A percentile compares a stretch with the other conserved stretches of the same genome.
These are phyloP conservation scores for Brenthis daphne DNA, from an alignment of 2,888 invertebrate species.

Conservation along the genomic window DNA sequence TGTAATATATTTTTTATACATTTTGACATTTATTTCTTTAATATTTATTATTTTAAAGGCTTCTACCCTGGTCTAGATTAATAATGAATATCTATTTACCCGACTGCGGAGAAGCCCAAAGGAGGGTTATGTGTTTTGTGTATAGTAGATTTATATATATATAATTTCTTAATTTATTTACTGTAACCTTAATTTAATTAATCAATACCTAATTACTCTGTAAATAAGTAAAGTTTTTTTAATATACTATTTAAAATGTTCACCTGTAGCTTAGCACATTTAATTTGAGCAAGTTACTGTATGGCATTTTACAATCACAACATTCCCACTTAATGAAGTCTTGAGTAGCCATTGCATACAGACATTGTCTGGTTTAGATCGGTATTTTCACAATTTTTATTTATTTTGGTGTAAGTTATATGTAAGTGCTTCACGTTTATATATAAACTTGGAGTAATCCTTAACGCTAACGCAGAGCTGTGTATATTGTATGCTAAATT, in stretches of 20 bases:
- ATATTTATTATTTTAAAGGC: too few species aligned
- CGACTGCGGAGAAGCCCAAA: too few species aligned
- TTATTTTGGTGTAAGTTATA: slow-evolving; percentile 39
- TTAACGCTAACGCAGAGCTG: slow-evolving; percentile 51
- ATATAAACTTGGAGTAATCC: slow-evolving; percentile 12
- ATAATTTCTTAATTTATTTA: slow-evolving; percentile 13
- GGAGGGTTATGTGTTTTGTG: neutral
- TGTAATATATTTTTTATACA: too few species aligned
- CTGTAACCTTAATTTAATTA: neutral
- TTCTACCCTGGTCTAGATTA: too few species aligned
- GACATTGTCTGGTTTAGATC: slow-evolving; percentile 30
- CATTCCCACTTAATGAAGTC: slow-evolving; percentile 37
- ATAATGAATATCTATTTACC: neutral
- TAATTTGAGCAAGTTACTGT: slow-evolving; percentile 4
- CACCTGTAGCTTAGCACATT: neutral
- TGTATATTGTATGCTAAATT: slow-evolving; percentile 72
- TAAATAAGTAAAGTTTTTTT: slow-evolving; percentile 8
- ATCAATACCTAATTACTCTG: neutral
- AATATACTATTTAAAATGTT: neutral
- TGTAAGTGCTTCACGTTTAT: slow-evolving; percentile 19
- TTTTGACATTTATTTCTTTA: too few species aligned
- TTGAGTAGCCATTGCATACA: slow-evolving; percentile 32
- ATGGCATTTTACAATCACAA: slow-evolving; percentile 1
- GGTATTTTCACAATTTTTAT: slow-evolving; percentile 39
- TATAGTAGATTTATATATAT: slow-evolving; percentile 10